Evolutionary conservation across 1,140 invertebrate genomes (phyloP).

Genomic region (Lasaia peninsularis): DNA sequence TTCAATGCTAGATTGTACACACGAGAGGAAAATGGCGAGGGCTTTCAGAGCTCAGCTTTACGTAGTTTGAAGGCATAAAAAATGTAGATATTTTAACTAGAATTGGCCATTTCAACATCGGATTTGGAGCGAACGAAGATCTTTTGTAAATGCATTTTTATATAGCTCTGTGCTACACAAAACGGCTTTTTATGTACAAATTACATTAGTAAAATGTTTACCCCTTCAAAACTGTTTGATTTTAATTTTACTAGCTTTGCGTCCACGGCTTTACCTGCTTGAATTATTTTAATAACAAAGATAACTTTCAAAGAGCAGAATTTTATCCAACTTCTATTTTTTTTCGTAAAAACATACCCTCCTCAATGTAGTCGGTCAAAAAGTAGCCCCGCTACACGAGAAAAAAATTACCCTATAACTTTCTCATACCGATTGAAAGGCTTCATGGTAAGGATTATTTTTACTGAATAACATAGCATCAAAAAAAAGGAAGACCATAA

Average conservation of each 20-base stretch:
- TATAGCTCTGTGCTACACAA: neutral
- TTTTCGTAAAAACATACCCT: too few species aligned
- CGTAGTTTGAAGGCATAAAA: conserved; percentile 30
- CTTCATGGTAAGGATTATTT: too few species aligned
- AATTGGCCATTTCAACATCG: conserved; percentile 20
- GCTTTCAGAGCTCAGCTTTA: conserved; percentile 38
- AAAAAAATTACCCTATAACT: too few species aligned
- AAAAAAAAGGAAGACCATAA: too few species aligned
- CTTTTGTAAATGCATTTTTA: conserved; percentile 9
- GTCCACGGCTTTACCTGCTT: too few species aligned
- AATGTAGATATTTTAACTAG: conserved; percentile 29
- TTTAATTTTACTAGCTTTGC: neutral
- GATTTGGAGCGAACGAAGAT: neutral
- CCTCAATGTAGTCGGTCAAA: too few species aligned
- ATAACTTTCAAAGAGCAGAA: too few species aligned
- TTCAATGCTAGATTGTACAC: conserved; percentile 44
- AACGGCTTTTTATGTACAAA: neutral
- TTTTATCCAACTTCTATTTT: too few species aligned
- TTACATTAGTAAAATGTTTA: neutral
- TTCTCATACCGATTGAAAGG: neutral
- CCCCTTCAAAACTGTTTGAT: neutral
- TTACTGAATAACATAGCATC: too few species aligned
- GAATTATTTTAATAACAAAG: too few species aligned
- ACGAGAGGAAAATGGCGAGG: conserved; percentile 38
- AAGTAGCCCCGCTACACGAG: too few species aligned